phyloP scores from a whole-genome alignment of 2,113 vertebrate genomes.

The Chaenogobius annularis region DNA sequence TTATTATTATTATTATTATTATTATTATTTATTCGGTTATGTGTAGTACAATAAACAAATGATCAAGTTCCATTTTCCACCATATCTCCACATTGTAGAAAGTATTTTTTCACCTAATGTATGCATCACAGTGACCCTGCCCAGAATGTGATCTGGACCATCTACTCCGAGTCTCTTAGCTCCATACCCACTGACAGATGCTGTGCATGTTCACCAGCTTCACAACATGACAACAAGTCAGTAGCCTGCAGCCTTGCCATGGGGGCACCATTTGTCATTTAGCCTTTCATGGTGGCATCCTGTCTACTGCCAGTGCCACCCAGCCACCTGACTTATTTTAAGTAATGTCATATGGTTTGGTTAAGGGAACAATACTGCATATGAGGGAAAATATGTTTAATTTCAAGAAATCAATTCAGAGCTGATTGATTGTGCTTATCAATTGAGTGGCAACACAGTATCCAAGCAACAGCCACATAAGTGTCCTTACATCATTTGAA shows the following conservation, averaged over 20 bases:
- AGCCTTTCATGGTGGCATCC: constrained; percentile 51
- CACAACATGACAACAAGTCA: constrained; percentile 54
- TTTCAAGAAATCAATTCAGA: constrained; percentile 22
- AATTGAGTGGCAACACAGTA: constrained; percentile 14
- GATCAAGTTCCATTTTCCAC: background rate
- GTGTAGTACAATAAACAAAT: background rate
- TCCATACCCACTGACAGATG: constrained; percentile 56
- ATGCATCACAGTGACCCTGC: constrained; percentile 14
- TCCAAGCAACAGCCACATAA: constrained; percentile 36
- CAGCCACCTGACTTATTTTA: constrained; percentile 4
- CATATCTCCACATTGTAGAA: background rate
- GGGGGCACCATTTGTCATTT: constrained; percentile 59
- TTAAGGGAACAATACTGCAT: background rate
- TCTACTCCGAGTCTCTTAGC: constrained; percentile 29
- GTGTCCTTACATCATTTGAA: constrained; percentile 30
- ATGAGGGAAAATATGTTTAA: constrained; percentile 17
- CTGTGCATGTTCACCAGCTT: constrained; percentile 56
- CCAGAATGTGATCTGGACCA: constrained; percentile 14
- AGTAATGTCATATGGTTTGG: background rate
- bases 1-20: too few species aligned
- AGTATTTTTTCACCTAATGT: background rate
- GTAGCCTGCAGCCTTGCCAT: constrained; percentile 60
- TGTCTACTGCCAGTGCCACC: constrained; percentile 26
- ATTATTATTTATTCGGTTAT: background rate
- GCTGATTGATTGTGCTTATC: constrained; percentile 43